Evolutionary conservation across 2,797 vertebrate species (phyloP).

Genomic region (Alca torda): DNA sequence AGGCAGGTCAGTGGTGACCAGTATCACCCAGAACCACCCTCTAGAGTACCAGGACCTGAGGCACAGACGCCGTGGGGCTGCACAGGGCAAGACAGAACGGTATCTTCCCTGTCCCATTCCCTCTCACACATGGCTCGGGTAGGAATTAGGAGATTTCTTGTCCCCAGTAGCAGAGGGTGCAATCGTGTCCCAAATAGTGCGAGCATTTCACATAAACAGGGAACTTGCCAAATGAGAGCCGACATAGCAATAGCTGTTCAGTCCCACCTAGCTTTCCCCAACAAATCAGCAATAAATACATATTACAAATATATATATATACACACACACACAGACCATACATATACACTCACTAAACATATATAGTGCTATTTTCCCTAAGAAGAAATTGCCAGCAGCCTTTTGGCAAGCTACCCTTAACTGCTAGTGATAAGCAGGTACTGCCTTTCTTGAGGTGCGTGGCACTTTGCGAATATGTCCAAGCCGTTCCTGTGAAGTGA

Average conservation of each 20-base stretch:
- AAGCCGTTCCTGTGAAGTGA: neutral
- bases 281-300: neutral
- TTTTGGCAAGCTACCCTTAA: neutral
- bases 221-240: neutral
- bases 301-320: neutral
- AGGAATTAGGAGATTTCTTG: neutral
- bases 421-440: neutral
- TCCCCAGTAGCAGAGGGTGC: neutral
- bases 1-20: neutral
- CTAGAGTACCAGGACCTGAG: neutral
- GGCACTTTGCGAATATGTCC: neutral
- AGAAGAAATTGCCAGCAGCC: neutral
- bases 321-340: neutral
- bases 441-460: neutral
- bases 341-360: neutral
- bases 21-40: neutral
- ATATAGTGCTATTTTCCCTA: neutral
- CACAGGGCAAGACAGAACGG: neutral
- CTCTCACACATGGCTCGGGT: accelerated
- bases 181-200: accelerated
- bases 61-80: neutral
- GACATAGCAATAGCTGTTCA: neutral
- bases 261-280: neutral
- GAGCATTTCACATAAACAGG: neutral
- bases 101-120: neutral